Percentiles rank a stretch among this genome's conserved stretches.
Conservation (phyloP, 2,888 invertebrate genomes). For the Steromphala cineraria region DNA sequence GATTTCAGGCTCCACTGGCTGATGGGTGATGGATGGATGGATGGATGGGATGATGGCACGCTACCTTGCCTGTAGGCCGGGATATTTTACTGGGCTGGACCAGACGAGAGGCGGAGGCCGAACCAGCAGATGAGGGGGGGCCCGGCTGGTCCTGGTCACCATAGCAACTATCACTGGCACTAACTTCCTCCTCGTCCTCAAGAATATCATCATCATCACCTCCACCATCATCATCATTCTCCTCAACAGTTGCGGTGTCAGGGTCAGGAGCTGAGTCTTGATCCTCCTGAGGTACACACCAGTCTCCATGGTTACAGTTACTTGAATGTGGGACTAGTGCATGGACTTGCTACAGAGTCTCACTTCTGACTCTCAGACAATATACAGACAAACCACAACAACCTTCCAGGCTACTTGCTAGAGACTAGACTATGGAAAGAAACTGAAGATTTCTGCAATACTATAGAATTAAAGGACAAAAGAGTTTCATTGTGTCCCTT, state of each 20-base stretch:
- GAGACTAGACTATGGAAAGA: no score
- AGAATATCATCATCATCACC: no score
- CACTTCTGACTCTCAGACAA: no score
- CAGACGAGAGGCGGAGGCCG: not conserved
- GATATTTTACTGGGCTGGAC: constrained; percentile 8
- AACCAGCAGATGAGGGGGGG: not conserved
- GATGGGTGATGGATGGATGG: not conserved
- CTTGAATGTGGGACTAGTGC: no score
- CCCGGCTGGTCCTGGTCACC: constrained; percentile 26
- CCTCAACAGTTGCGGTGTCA: constrained; percentile 30
- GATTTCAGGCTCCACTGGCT: no score
- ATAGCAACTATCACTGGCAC: constrained; percentile 38
- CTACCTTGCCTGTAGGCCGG: not conserved
- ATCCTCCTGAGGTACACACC: not conserved
- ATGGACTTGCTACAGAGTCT: no score
- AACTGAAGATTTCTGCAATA: no score
- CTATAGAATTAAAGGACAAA: no score
- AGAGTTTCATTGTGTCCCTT: no score
- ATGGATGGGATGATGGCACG: not conserved
- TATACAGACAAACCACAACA: no score
- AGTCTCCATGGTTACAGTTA: no score
- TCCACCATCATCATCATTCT: not conserved
- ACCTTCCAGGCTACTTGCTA: no score
- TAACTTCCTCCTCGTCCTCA: constrained; percentile 38
- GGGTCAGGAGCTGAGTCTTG: not conserved